Evolutionary conservation across 2,113 vertebrate species (phyloP).

Genomic region (Excalfactoria chinensis): DNA sequence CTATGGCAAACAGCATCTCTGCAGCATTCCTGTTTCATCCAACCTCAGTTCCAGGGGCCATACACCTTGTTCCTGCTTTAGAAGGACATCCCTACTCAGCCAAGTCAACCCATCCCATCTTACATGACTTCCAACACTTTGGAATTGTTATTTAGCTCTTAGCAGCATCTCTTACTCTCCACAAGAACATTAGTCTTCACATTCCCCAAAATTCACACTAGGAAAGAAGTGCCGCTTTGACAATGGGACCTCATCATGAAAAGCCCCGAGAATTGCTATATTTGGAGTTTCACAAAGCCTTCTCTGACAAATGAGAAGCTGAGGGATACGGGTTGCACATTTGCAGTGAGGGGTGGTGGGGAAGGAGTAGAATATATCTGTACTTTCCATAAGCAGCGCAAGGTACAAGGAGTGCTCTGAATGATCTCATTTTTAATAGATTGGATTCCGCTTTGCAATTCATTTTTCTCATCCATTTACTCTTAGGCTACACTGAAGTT

Average conservation of each 20-base stretch:
- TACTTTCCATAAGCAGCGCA: not conserved
- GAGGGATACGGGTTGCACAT: not conserved
- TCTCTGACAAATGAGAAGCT: not conserved
- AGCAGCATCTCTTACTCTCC: not conserved
- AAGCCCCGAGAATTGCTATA: not conserved
- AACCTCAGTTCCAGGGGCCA: not conserved
- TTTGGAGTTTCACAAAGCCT: not conserved
- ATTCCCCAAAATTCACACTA: not conserved
- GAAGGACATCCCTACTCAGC: not conserved
- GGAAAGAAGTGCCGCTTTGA: not conserved
- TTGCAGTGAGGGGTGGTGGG: not conserved
- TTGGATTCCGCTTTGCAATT: not conserved
- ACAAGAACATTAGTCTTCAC: not conserved
- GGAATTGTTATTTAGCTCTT: not conserved
- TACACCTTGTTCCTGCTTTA: not conserved
- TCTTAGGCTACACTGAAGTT: not conserved
- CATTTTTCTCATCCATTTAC: not conserved
- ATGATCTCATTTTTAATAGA: not conserved
- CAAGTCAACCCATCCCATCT: not conserved
- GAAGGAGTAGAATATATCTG: not conserved
- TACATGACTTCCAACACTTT: not conserved
- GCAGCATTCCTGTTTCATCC: not conserved
- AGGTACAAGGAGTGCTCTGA: not conserved
- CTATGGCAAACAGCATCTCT: not conserved
- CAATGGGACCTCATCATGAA: not conserved